Conservation (phyloP, 2,113 vertebrate species). For the Pachycephala philippinensis region DNA sequence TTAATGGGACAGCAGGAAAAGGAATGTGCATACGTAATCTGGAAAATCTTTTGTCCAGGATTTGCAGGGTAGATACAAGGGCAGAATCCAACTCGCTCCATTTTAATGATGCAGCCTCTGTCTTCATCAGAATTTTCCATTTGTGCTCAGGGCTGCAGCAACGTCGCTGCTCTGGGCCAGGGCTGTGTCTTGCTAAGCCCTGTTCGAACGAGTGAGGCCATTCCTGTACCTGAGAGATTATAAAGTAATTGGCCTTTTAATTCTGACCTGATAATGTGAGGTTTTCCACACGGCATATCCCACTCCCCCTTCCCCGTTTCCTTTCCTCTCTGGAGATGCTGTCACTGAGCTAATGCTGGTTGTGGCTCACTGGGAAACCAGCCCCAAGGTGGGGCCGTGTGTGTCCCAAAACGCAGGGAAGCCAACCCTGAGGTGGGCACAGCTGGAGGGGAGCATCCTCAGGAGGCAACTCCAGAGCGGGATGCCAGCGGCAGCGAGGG, state of each 20-base stretch:
- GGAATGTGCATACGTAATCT: neutral
- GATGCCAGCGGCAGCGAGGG: fast-evolving
- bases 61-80: neutral
- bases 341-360: neutral
- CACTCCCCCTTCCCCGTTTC: fast-evolving
- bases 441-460: neutral
- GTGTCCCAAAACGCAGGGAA: fast-evolving
- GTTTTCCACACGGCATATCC: fast-evolving
- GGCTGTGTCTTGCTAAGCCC: neutral
- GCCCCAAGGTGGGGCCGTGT: neutral
- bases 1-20: neutral
- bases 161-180: neutral
- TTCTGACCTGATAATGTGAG: neutral
- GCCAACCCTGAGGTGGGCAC: neutral
- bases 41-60: neutral
- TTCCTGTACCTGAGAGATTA: neutral
- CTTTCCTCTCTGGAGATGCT: neutral
- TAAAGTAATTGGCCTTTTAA: neutral
- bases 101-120: neutral
- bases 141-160: neutral
- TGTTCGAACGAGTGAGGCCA: neutral
- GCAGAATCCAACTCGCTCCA: neutral
- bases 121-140: conserved; percentile 4
- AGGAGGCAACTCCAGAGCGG: neutral
- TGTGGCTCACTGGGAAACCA: neutral